Percentiles rank a stretch among this genome's conserved stretches.
These are phyloP conservation scores for Drosophila falleni DNA, from an alignment of 2,888 invertebrate genomes.

Conservation along the genomic window DNA sequence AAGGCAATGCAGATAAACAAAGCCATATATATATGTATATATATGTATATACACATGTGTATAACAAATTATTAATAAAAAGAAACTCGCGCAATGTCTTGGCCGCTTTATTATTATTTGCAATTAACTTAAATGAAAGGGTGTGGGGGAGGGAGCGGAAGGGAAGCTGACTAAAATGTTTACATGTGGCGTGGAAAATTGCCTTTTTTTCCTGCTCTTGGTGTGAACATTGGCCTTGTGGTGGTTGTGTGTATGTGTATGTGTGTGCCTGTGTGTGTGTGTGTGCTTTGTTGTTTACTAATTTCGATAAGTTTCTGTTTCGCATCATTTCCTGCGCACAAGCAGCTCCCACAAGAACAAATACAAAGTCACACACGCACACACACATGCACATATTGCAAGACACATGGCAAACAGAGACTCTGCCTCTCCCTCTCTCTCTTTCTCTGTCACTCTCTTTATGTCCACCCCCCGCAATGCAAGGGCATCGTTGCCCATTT, in stretches of 20 bases:
- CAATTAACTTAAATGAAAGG: constrained; percentile 38
- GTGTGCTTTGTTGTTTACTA: constrained; percentile 59
- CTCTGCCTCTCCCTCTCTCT: too few species aligned
- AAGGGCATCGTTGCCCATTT: constrained; percentile 14
- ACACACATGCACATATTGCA: constrained; percentile 11
- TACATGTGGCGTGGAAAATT: constrained; percentile 72
- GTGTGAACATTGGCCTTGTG: constrained; percentile 73
- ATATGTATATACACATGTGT: constrained; percentile 9
- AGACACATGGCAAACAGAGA: constrained; percentile 57
- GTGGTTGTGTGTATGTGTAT: constrained; percentile 18
- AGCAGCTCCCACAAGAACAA: constrained; percentile 52
- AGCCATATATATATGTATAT: constrained; percentile 23
- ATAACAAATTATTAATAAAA: constrained; percentile 61
- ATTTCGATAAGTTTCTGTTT: constrained; percentile 72
- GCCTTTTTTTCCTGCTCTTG: constrained; percentile 63
- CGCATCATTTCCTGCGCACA: constrained; percentile 71
- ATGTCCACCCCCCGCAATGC: constrained; percentile 71
- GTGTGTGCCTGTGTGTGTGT: too few species aligned
- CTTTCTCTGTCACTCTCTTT: constrained; percentile 15
- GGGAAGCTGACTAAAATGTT: constrained; percentile 58
- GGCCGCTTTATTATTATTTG: constrained; percentile 41
- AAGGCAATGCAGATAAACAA: constrained; percentile 75
- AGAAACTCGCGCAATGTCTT: constrained; percentile 49
- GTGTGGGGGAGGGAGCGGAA: neutral
- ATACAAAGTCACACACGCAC: constrained; percentile 34